Percentiles rank a stretch among this genome's conserved stretches.
These are phyloP conservation scores for Oscheius sp. DNA, from an alignment of 2,888 invertebrate species.

Conservation along the genomic window DNA sequence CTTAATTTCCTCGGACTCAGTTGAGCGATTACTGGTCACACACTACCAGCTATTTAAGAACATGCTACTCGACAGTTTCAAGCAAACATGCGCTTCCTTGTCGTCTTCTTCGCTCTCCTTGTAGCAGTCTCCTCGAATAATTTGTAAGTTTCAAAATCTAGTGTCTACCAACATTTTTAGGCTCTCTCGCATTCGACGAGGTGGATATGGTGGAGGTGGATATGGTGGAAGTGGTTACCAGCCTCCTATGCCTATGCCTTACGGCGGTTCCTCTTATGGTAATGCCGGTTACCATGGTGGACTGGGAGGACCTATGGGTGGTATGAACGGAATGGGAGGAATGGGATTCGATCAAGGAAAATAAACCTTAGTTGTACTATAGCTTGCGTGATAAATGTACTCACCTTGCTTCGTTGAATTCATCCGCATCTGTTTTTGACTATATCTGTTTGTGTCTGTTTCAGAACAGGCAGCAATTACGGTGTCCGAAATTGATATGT, in stretches of 20 bases:
- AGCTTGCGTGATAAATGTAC: too few species aligned
- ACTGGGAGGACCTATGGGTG: background rate
- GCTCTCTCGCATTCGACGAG: background rate
- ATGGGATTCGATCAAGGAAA: background rate
- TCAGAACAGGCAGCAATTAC: too few species aligned
- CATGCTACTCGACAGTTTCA: background rate
- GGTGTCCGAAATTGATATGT: too few species aligned
- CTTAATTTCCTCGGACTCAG: too few species aligned
- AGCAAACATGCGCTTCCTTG: background rate
- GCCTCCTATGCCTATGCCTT: too few species aligned
- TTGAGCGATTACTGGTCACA: background rate
- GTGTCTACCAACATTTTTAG: background rate
- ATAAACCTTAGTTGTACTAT: background rate
- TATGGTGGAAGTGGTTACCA: background rate
- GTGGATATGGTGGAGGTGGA: slow-evolving; percentile 2
- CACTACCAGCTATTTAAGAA: background rate
- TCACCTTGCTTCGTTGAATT: too few species aligned
- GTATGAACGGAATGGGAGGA: background rate
- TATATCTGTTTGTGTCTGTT: too few species aligned
- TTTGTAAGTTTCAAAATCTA: background rate
- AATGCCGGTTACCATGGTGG: background rate
- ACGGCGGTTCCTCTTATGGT: background rate
- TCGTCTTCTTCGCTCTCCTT: background rate
- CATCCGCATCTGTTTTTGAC: too few species aligned
- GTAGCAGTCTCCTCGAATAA: background rate